Evolutionary conservation across 2,113 vertebrate genomes (phyloP).

Genomic region (Lamprologus callipterus): DNA sequence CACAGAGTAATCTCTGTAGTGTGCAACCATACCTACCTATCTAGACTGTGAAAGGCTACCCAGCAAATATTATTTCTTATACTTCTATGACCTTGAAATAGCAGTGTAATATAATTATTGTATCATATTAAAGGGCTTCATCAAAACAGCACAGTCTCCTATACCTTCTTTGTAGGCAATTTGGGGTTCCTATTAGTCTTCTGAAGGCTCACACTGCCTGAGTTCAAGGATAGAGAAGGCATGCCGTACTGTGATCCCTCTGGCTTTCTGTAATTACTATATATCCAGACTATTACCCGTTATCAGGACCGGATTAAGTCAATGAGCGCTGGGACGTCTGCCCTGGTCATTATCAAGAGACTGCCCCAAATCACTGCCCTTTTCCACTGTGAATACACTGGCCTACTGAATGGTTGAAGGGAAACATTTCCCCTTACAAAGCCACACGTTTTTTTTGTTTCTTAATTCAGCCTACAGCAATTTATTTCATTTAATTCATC

Average conservation of each 20-base stretch:
- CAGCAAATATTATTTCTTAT: not conserved
- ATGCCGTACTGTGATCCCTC: slow-evolving; percentile 32
- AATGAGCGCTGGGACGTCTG: slow-evolving; percentile 53
- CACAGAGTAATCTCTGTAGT: not conserved
- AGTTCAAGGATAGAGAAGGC: slow-evolving; percentile 49
- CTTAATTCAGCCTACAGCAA: not conserved
- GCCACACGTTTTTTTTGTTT: slow-evolving; percentile 7
- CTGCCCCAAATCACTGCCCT: slow-evolving; percentile 21
- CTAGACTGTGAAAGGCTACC: not conserved
- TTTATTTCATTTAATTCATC: slow-evolving; percentile 3
- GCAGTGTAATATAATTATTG: not conserved
- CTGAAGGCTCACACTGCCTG: slow-evolving; percentile 9
- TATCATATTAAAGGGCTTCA: not conserved
- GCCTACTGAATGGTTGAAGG: not conserved
- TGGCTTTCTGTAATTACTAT: slow-evolving; percentile 56
- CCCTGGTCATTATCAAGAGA: slow-evolving; percentile 38
- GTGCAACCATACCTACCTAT: not conserved
- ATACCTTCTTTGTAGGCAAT: not conserved
- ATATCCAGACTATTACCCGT: slow-evolving; percentile 60
- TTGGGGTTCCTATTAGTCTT: not conserved
- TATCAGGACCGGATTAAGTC: slow-evolving; percentile 64
- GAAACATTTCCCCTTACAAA: not conserved
- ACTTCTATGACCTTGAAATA: not conserved
- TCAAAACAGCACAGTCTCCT: not conserved
- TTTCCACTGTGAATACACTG: not conserved